These are phyloP conservation scores for Smutsia temminckii DNA, from an alignment of 2,797 vertebrate species.

Conservation along the genomic window DNA sequence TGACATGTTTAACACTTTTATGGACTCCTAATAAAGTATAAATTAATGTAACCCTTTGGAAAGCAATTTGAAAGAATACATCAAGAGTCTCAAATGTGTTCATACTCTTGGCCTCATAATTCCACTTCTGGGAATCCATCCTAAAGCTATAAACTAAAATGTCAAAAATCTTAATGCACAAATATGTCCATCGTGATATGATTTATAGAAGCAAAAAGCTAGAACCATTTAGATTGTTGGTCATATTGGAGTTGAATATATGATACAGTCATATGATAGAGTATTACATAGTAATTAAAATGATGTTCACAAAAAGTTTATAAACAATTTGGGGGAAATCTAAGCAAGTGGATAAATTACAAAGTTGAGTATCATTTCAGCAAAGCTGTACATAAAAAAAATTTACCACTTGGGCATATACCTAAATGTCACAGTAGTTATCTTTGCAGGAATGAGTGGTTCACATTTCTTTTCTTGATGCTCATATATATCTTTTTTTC, in stretches of 20 bases:
- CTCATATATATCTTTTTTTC: not conserved
- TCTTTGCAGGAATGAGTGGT: not conserved
- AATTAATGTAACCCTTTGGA: slow-evolving; percentile 63
- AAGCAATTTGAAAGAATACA: slow-evolving; percentile 67
- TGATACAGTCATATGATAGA: not conserved
- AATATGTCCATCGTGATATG: not conserved
- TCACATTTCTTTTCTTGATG: not conserved
- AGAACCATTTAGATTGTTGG: not conserved
- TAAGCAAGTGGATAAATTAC: not conserved
- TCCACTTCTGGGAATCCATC: slow-evolving; percentile 66
- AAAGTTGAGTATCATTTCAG: not conserved
- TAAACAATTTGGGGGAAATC: not conserved
- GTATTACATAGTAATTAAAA: not conserved
- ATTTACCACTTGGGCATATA: not conserved
- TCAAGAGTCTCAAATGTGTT: slow-evolving; percentile 54
- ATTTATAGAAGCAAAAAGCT: slow-evolving; percentile 11
- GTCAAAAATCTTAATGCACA: slow-evolving; percentile 47
- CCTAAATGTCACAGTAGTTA: not conserved
- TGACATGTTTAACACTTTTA: slow-evolving; percentile 57
- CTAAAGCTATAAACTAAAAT: slow-evolving; percentile 63
- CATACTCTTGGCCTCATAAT: slow-evolving; percentile 38
- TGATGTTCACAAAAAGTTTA: not conserved
- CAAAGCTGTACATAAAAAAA: not conserved
- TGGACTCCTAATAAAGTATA: slow-evolving; percentile 57
- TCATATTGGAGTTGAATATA: not conserved